Evolutionary conservation across 1,140 invertebrate species (phyloP), one percentile per base, ranked within the genome.

Genomic region (Calosoma granatense): DNA sequence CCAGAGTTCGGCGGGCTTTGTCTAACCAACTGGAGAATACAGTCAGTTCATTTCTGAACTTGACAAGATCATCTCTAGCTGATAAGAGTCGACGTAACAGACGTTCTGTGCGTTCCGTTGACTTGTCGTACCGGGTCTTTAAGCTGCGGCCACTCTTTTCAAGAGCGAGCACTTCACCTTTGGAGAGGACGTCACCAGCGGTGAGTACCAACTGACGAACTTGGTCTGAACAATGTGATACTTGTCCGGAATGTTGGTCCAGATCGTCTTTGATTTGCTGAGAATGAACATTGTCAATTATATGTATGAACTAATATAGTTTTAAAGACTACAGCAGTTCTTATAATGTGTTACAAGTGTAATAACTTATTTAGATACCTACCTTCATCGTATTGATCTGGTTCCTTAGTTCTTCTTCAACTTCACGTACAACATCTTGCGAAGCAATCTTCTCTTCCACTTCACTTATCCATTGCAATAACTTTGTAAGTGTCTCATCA

Each of bases 181-280:
- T 85, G 11, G 91, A 92, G 0, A 97, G 75, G 15, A 94, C 89
- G 64, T 95, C 92, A 52, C 88, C 84, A 2, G 91, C 92, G 41
- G 90, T 92, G 1, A 94, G 80, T 1, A 94, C 86, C 6, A 98
- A 80, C 67, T 95, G 91, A 53, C 92, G 84, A 1, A 94, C 87
- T 79, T 96, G 92, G 72, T 97, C 94, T 52, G 93, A 76, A 61
- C 91, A 91, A 15, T 89, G 85, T 30, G 87, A 83, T 1, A 97
- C 86, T 26, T 89, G 85, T 23, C 92, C 84, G 63, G 85, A 83
- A 71, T 96, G 90, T 43, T 85, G 82, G 64, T 93, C 88, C 17
- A 97, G 77, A 69, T 97, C 93, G 68, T 94, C 91, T 70, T 92
- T 92, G 57, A 97, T 84, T 70, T 88, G 83, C 88, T 47, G 17